These are phyloP conservation scores for Ernsta delagoae DNA, from an alignment of 2,888 invertebrate genomes.

Conservation along the genomic window DNA sequence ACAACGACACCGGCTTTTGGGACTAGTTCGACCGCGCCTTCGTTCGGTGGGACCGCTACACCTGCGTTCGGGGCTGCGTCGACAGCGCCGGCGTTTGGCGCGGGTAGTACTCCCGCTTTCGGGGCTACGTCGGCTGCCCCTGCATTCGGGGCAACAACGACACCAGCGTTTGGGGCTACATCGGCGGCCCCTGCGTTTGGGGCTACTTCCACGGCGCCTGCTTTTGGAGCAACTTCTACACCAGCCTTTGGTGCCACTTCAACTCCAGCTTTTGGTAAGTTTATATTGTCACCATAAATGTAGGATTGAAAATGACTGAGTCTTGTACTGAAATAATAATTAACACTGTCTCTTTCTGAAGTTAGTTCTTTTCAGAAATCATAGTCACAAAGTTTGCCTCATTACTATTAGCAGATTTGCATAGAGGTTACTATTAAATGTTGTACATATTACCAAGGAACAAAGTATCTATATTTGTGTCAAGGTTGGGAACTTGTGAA, in stretches of 20 bases:
- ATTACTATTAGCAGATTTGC: no score
- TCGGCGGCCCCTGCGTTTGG: constrained; percentile 51
- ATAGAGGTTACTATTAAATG: no score
- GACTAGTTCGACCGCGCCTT: constrained; percentile 53
- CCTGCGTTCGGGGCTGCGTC: constrained; percentile 57
- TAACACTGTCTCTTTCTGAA: no score
- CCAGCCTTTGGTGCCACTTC: constrained; percentile 58
- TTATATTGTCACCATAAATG: no score
- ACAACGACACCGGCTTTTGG: constrained; percentile 54
- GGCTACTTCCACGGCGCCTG: constrained; percentile 51
- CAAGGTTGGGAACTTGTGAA: no score
- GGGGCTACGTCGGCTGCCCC: constrained; percentile 49
- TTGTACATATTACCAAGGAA: no score
- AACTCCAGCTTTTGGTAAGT: constrained; percentile 49
- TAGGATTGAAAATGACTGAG: no score
- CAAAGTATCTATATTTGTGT: no score
- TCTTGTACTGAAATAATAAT: no score
- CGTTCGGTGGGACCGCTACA: constrained; percentile 44
- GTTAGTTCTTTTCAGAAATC: no score
- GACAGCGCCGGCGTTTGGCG: constrained; percentile 51
- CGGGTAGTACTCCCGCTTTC: constrained; percentile 58
- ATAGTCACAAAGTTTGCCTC: no score
- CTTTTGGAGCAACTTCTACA: constrained; percentile 51
- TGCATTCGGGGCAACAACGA: constrained; percentile 49
- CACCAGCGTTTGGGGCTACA: constrained; percentile 59